Evolutionary conservation across 2,888 invertebrate species (phyloP).

Genomic region (Caenorhabditis doughertyi): DNA sequence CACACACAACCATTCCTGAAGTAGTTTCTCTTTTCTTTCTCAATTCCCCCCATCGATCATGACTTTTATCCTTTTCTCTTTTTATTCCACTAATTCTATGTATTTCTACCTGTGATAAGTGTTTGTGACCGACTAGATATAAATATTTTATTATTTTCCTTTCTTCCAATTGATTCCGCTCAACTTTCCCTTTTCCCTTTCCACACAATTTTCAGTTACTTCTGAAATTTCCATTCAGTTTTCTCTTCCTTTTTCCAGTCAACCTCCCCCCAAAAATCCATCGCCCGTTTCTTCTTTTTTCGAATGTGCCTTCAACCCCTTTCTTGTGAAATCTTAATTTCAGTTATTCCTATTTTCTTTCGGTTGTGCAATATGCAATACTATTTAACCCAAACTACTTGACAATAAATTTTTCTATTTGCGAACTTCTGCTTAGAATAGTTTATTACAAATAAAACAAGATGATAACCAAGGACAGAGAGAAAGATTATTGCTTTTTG

Average conservation of each 20-base stretch:
- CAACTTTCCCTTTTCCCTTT: conserved; percentile 9
- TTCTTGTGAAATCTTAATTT: background rate
- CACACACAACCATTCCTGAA: conserved; percentile 47
- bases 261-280: background rate
- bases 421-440: background rate
- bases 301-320: conserved; percentile 45
- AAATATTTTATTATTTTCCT: background rate
- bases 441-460: conserved; percentile 37
- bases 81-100: background rate
- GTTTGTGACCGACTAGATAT: conserved; percentile 26
- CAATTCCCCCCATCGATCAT: background rate
- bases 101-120: conserved; percentile 50
- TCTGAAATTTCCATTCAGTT: conserved; percentile 20
- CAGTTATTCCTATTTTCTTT: conserved; percentile 11
- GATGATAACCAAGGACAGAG: background rate
- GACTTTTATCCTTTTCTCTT: background rate
- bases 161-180: background rate
- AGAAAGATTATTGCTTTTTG: background rate
- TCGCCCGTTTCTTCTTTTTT: background rate
- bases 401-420: conserved; percentile 4
- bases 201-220: conserved; percentile 3
- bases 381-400: background rate
- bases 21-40: conserved; percentile 24
- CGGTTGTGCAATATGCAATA: conserved; percentile 50
- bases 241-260: no score